Evolutionary conservation across 2,113 vertebrate genomes (phyloP), one percentile per base, ranked within the genome.

Genomic region (Tringa solitaria): DNA sequence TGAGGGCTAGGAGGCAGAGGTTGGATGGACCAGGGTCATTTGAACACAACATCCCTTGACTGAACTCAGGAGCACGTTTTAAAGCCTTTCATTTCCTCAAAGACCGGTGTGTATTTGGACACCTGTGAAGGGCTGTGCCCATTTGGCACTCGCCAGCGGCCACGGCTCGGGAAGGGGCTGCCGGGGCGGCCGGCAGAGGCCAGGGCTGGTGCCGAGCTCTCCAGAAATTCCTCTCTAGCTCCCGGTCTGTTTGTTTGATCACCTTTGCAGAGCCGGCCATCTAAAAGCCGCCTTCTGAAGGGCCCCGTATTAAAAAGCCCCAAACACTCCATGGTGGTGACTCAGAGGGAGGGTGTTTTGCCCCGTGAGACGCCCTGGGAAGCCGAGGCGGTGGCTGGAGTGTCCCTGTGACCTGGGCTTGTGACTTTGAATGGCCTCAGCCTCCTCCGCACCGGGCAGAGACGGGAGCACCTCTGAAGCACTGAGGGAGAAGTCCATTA

Each of bases 171-270:
- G 84, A 65, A 88, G 79, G 64, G 60, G 73, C 84, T 87, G 57
- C 76, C 89, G 50, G 85, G 84, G 63, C 84, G 60, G 48, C 83
- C 4, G 9, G 81, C 70, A 86, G 86, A 93, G 90, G 78, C 82
- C 27, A 48, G 39, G 27, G 37, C 67, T 84, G 76, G 59, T 94
- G 67, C 30, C 4, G 30, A 95, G 56, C 73, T 72, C 95, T 96
- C 81, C 84, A 94, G 72, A 95, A 95, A 95, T 96, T 84, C 94
- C 96, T 93, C 87, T 96, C 39, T 41, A 90, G 68, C 50, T 83
- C 30, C 56, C 54, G 7, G 87, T 90, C 53, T 96, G 64, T 97
- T 98, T 97, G 89, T 69, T 97, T 95, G 95, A 86, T 53, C 72
- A 64, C 60, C 90, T 91, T 88, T 88, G 82, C 51, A 59, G 85